Conservation (phyloP, 2,888 invertebrate genomes). For the Diarsia brunnea region DNA sequence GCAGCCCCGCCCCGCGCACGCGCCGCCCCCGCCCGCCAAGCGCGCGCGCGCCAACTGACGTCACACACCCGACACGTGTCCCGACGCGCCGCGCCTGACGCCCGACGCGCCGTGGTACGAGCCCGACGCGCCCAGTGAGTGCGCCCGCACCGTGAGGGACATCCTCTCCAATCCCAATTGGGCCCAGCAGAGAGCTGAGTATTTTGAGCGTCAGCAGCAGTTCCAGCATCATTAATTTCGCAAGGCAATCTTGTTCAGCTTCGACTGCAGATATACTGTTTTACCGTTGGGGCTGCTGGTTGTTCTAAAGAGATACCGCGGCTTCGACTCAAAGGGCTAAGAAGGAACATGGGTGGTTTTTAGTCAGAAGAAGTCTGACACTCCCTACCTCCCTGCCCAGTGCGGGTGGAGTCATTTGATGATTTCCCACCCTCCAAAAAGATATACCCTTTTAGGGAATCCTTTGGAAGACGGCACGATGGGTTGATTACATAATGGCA, state of each 20-base stretch:
- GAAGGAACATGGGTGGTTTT: too few relatives aligned
- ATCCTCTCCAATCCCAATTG: neutral
- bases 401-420: too few relatives aligned
- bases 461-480: neutral
- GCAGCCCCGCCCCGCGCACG: conserved; percentile 69
- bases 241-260: neutral
- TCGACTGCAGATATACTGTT: neutral
- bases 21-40: conserved; percentile 69
- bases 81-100: neutral
- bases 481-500: neutral
- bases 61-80: fast-evolving
- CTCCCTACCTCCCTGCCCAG: too few relatives aligned
- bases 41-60: conserved; percentile 84
- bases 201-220: neutral
- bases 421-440: neutral
- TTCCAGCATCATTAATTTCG: neutral
- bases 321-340: too few relatives aligned
- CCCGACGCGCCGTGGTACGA: neutral
- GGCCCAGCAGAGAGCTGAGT: neutral
- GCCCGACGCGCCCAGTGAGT: neutral
- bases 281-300: too few relatives aligned
- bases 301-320: too few relatives aligned
- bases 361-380: too few relatives aligned
- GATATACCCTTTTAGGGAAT: neutral
- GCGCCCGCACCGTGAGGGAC: neutral